A percentile compares a stretch with the other conserved stretches of the same genome.
These are phyloP conservation scores for Heteractis magnifica DNA, from an alignment of 92 coral and sea anemone species.

Conservation along the genomic window DNA sequence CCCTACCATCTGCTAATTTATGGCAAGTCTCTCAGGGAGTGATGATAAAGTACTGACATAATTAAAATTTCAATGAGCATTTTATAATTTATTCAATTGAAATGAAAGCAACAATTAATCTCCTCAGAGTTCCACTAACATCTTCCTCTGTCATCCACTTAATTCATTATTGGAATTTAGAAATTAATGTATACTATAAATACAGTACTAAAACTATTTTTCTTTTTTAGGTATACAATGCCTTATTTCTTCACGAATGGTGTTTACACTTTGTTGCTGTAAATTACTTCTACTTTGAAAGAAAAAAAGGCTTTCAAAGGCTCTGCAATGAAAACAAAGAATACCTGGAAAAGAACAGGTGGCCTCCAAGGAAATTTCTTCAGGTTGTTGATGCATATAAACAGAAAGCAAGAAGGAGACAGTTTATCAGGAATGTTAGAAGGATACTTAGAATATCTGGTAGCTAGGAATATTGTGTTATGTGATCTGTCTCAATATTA, in stretches of 20 bases:
- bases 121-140: no score
- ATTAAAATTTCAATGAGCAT: no score
- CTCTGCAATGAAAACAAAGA: constrained; percentile 35
- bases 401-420: constrained; percentile 52
- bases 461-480: constrained; percentile 9
- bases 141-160: not conserved
- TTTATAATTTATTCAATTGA: no score
- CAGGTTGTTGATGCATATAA: constrained; percentile 32
- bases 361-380: constrained; percentile 46
- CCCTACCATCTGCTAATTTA: no score
- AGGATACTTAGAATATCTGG: not conserved
- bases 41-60: no score
- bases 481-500: not conserved
- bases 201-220: not conserved
- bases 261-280: constrained; percentile 53
- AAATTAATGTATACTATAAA: no score
- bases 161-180: no score
- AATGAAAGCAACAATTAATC: no score
- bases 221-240: constrained; percentile 41
- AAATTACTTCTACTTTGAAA: constrained; percentile 35
- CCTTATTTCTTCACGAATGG: constrained; percentile 41
- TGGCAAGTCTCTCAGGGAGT: no score
- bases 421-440: constrained; percentile 23
- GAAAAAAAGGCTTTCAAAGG: constrained; percentile 19
- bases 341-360: constrained; percentile 35